Conservation (phyloP, 1,140 invertebrate genomes). For the Glossosoma conforme region DNA sequence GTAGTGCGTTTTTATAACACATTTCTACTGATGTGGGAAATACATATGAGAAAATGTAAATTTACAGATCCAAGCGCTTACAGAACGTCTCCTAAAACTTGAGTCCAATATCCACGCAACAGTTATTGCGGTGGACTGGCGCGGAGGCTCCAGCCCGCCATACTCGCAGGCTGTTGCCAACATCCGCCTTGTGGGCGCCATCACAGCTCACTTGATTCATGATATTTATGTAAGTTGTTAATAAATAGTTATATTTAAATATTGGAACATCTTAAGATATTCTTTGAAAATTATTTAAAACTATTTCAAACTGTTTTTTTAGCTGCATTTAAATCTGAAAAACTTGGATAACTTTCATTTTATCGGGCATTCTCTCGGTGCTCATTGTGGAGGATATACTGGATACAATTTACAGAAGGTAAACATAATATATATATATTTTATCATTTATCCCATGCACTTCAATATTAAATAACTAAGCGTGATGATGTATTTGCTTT, state of each 20-base stretch:
- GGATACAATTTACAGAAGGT: slow-evolving; percentile 66
- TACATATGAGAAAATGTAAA: slow-evolving; percentile 12
- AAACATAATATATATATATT: slow-evolving; percentile 18
- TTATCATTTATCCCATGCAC: too few species aligned
- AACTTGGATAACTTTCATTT: slow-evolving; percentile 67
- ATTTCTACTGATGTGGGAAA: too few species aligned
- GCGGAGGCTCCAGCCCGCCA: slow-evolving; percentile 74
- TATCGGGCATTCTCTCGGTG: slow-evolving; percentile 87
- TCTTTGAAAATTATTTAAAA: slow-evolving; percentile 10
- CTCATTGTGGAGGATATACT: slow-evolving; percentile 79
- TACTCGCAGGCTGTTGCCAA: slow-evolving; percentile 89
- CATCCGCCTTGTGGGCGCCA: slow-evolving; percentile 77
- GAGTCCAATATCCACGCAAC: slow-evolving; percentile 64
- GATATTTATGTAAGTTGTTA: slow-evolving; percentile 52
- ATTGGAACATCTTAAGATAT: slow-evolving; percentile 1
- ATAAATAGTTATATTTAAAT: not conserved
- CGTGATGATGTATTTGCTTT: too few species aligned
- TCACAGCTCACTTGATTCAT: slow-evolving; percentile 68
- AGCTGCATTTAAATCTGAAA: slow-evolving; percentile 50
- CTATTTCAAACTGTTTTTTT: too few species aligned
- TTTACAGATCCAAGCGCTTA: slow-evolving; percentile 53
- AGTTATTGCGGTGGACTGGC: slow-evolving; percentile 81
- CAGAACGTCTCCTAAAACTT: slow-evolving; percentile 57
- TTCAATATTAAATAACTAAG: too few species aligned
- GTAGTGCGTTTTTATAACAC: too few species aligned